These are phyloP conservation scores for Ceryle rudis DNA, from an alignment of 2,797 vertebrate species.

Conservation along the genomic window DNA sequence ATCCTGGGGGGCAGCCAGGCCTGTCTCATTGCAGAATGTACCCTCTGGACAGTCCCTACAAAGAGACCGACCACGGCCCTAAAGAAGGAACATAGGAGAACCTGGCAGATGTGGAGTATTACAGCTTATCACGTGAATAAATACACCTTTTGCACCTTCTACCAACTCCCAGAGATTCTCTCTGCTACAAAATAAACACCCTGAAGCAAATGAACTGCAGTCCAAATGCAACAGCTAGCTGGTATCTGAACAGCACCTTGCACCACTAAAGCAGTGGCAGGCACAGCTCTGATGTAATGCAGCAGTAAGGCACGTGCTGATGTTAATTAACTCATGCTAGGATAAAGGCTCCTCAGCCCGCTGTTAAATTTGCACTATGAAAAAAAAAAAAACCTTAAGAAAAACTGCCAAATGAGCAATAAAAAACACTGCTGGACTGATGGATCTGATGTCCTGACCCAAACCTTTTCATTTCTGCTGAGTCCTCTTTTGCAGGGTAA, in stretches of 20 bases:
- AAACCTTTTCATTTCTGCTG: not conserved
- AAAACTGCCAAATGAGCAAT: rapidly evolving
- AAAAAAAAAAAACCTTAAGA: not conserved
- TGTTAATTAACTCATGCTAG: not conserved
- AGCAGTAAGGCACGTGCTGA: rapidly evolving
- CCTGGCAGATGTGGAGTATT: rapidly evolving
- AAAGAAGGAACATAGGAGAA: not conserved
- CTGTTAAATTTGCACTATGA: not conserved
- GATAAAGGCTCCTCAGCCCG: not conserved
- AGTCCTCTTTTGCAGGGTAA: not conserved
- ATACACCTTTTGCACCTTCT: rapidly evolving
- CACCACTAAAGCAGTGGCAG: not conserved
- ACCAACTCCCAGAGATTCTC: not conserved
- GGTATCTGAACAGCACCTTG: not conserved
- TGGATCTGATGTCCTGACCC: not conserved
- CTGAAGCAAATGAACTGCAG: not conserved
- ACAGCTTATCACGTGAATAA: not conserved
- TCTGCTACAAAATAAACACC: not conserved
- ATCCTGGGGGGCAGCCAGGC: conserved; percentile 74
- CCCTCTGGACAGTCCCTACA: conserved; percentile 86
- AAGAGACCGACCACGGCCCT: conserved; percentile 80
- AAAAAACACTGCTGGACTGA: not conserved
- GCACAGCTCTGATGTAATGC: not conserved
- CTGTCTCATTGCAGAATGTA: conserved; percentile 85
- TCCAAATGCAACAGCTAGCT: rapidly evolving